phyloP scores from a whole-genome alignment of 2,888 invertebrate genomes.

The Meghimatium bilineatum region DNA sequence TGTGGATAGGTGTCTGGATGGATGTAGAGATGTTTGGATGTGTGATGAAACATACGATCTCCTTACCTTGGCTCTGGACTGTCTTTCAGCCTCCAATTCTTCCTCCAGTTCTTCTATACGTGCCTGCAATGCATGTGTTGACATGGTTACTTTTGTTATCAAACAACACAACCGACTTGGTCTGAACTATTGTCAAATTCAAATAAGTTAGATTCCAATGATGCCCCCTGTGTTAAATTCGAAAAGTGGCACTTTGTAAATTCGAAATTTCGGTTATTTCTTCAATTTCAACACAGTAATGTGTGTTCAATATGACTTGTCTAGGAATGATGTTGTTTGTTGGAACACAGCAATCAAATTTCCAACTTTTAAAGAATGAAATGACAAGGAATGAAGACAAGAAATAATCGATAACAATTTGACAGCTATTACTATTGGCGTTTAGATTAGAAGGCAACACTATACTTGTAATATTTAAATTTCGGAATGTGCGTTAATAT shows the following conservation, averaged over 20 bases:
- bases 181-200: not conserved
- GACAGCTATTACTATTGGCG: not conserved
- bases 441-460: not conserved
- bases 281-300: not conserved
- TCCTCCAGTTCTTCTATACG: conserved; percentile 99
- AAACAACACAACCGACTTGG: not conserved
- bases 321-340: not conserved
- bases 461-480: not conserved
- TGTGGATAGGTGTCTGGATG: not conserved
- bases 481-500: not conserved
- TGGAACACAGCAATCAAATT: not conserved
- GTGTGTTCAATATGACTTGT: not conserved
- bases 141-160: conserved; percentile 45
- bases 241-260: too few relatives aligned
- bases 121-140: conserved; percentile 78
- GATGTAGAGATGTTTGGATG: not conserved
- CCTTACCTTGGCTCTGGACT: conserved; percentile 91
- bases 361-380: not conserved
- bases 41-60: not conserved
- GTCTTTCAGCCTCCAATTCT: conserved; percentile 99
- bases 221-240: too few relatives aligned
- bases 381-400: not conserved
- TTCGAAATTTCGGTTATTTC: too few relatives aligned
- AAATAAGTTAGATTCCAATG: too few relatives aligned
- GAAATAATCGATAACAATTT: not conserved